Evolutionary conservation across 2,797 vertebrate genomes (phyloP).

Genomic region (Channa striata): DNA sequence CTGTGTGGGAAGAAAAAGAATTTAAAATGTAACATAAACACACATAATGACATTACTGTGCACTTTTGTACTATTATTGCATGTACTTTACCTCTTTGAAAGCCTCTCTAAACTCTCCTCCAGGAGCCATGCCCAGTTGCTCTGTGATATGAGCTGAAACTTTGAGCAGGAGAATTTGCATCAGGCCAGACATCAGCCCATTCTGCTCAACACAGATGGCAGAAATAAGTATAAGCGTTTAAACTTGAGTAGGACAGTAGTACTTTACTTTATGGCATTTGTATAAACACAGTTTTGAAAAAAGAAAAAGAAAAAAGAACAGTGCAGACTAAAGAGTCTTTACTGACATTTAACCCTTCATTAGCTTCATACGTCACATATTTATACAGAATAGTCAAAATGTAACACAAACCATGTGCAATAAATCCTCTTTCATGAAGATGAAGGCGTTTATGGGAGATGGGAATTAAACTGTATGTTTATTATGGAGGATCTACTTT

Average conservation of each 20-base stretch:
- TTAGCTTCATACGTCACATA: background rate
- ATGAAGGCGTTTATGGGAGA: background rate
- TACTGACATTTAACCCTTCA: slow-evolving; percentile 4
- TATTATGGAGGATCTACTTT: too few relatives aligned
- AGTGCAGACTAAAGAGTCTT: slow-evolving; percentile 11
- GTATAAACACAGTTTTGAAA: background rate
- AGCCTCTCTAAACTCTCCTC: slow-evolving; percentile 97
- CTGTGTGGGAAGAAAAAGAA: slow-evolving; percentile 72
- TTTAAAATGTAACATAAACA: background rate
- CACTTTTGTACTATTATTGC: background rate
- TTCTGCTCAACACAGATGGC: slow-evolving; percentile 84
- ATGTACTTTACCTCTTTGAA: slow-evolving; percentile 91
- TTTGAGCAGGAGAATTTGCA: slow-evolving; percentile 98
- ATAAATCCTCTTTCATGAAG: background rate
- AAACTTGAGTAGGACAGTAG: background rate
- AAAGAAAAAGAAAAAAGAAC: slow-evolving; percentile 5
- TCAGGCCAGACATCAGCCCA: slow-evolving; percentile 96
- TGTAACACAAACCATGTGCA: too few relatives aligned
- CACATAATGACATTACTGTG: background rate
- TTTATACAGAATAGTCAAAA: background rate
- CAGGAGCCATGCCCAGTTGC: slow-evolving; percentile 98
- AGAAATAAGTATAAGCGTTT: slow-evolving; percentile 10
- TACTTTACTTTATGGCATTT: background rate
- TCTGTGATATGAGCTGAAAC: slow-evolving; percentile 99
- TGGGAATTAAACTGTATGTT: too few relatives aligned